These are phyloP conservation scores for Melopsittacus undulatus DNA, from an alignment of 2,797 vertebrate genomes.

Conservation along the genomic window DNA sequence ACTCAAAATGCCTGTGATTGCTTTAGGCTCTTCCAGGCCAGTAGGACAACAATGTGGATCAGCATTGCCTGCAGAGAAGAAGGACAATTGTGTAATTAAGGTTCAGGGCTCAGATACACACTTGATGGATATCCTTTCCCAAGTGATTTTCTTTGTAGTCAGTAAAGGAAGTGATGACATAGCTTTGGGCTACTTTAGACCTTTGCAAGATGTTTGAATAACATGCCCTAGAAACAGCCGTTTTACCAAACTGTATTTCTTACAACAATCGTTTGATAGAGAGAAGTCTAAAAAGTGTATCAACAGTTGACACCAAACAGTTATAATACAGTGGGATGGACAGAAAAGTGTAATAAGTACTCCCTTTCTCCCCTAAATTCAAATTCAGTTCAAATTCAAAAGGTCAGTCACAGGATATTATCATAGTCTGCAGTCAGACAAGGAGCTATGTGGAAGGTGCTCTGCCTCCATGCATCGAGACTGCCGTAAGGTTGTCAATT, in stretches of 20 bases:
- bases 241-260: background rate
- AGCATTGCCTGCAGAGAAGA: background rate
- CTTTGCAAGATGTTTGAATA: background rate
- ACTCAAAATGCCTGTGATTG: background rate
- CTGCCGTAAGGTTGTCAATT: background rate
- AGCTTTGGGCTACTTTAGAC: background rate
- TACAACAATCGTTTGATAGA: background rate
- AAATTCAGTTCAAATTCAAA: no score
- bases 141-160: background rate
- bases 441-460: background rate
- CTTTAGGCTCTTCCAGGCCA: background rate
- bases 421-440: background rate
- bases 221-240: background rate
- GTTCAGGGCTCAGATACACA: background rate
- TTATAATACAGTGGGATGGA: accelerated
- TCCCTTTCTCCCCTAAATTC: no score
- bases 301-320: background rate
- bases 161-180: background rate
- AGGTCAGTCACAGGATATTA: background rate
- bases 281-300: background rate
- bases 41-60: background rate
- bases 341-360: background rate
- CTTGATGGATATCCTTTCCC: background rate
- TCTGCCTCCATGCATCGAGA: background rate
- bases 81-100: background rate